Evolutionary conservation across 2,113 vertebrate species (phyloP).

Genomic region (Neodontobutis hainanensis): DNA sequence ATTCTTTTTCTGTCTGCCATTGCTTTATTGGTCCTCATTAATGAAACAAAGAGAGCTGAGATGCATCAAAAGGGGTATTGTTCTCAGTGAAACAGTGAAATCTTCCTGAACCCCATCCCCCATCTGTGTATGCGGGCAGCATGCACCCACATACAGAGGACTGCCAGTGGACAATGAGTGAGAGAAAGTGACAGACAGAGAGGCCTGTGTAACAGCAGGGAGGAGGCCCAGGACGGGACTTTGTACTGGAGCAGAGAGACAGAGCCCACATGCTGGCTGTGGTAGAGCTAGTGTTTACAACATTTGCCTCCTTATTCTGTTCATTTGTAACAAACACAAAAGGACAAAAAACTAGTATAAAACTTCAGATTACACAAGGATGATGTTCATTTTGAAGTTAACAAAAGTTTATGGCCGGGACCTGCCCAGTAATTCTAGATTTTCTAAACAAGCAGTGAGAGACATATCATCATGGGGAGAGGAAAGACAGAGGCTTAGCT

Average conservation of each 20-base stretch:
- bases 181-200: conserved; percentile 74
- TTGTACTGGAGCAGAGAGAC: conserved; percentile 19
- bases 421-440: conserved; percentile 44
- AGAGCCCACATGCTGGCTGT: conserved; percentile 31
- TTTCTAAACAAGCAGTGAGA: conserved; percentile 65
- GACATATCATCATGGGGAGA: conserved; percentile 49
- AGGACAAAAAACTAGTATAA: background rate
- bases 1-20: conserved; percentile 61
- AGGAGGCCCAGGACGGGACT: conserved; percentile 54
- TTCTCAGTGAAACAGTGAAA: conserved; percentile 66
- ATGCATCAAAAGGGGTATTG: conserved; percentile 75
- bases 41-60: conserved; percentile 65
- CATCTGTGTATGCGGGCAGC: conserved; percentile 36
- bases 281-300: background rate
- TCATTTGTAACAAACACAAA: background rate
- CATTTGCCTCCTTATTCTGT: background rate
- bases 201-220: conserved; percentile 65
- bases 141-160: conserved; percentile 57
- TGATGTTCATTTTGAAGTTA: conserved; percentile 1
- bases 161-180: conserved; percentile 34
- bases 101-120: conserved; percentile 49
- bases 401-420: conserved; percentile 57
- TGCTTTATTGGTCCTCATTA: conserved; percentile 61
- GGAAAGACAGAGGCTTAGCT: conserved; percentile 29
- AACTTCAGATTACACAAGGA: too few relatives aligned